phyloP scores from a whole-genome alignment of 2,113 vertebrate species.

The Stegastes partitus region DNA sequence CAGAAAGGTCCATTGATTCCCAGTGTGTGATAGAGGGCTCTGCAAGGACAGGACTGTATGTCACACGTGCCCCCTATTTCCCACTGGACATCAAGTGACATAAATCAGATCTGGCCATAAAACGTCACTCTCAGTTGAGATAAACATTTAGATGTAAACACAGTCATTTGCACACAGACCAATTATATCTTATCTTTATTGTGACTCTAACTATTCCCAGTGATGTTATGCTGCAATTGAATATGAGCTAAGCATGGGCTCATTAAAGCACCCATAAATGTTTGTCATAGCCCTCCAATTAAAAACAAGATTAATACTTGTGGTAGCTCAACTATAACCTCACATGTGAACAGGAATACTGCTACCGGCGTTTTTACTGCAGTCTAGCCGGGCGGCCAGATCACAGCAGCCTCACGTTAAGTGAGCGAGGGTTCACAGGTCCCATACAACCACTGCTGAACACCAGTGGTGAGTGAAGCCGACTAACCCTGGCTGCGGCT shows the following conservation, averaged over 20 bases:
- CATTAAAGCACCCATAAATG: background rate
- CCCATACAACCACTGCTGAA: conserved; percentile 21
- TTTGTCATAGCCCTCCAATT: background rate
- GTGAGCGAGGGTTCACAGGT: conserved; percentile 27
- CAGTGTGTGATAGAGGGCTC: conserved; percentile 8
- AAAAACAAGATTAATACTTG: background rate
- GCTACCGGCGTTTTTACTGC: conserved; percentile 1
- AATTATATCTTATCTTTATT: conserved; percentile 30
- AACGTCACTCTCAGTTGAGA: conserved; percentile 15
- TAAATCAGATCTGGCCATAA: conserved; percentile 65
- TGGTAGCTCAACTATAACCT: background rate
- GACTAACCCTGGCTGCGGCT: conserved; percentile 48
- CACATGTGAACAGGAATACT: no score
- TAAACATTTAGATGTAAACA: conserved; percentile 29
- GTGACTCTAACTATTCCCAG: background rate
- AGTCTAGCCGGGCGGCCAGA: background rate
- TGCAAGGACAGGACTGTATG: conserved; percentile 46
- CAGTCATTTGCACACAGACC: conserved; percentile 5
- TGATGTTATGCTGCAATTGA: background rate
- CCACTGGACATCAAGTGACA: conserved; percentile 24
- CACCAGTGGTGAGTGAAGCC: conserved; percentile 39
- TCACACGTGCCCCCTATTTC: conserved; percentile 55
- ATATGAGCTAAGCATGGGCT: background rate
- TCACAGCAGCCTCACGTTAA: conserved; percentile 19
- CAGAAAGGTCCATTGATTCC: conserved; percentile 41